Percentiles rank a stretch among this genome's conserved stretches.
These are phyloP conservation scores for Atrina japonica DNA, from an alignment of 2,888 invertebrate genomes.

Conservation along the genomic window DNA sequence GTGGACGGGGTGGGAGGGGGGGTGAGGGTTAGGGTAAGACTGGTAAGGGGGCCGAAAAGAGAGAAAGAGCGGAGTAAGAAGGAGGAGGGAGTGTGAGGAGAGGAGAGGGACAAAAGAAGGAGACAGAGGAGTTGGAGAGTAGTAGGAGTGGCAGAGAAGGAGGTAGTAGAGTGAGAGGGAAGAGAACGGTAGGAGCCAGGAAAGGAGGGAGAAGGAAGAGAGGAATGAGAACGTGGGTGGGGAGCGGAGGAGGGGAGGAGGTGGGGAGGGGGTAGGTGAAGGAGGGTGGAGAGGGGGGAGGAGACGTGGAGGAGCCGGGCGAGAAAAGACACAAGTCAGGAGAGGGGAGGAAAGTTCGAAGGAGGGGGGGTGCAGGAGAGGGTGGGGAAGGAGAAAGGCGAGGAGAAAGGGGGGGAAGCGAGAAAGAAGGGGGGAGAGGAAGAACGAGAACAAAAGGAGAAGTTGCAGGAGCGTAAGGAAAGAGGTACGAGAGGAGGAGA, in stretches of 20 bases:
- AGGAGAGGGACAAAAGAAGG: constrained; percentile 3
- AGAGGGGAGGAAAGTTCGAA: background rate
- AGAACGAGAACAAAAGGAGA: background rate
- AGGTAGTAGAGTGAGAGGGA: background rate
- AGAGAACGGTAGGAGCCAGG: background rate
- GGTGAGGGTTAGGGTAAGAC: background rate
- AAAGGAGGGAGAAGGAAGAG: background rate
- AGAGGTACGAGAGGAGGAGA: background rate
- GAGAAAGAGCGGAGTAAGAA: constrained; percentile 1
- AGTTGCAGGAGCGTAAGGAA: background rate
- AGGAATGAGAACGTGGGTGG: background rate
- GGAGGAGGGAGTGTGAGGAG: background rate
- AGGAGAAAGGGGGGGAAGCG: no score
- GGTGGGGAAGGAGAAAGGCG: background rate
- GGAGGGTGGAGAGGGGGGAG: background rate
- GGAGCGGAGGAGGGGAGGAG: background rate
- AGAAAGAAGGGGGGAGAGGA: background rate
- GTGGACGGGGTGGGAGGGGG: no score
- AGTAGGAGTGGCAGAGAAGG: background rate
- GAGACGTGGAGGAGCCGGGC: background rate
- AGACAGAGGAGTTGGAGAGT: background rate
- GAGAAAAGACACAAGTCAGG: background rate
- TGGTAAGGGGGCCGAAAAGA: background rate
- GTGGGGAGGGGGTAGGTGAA: background rate
- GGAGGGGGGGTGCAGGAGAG: background rate